Base-by-base conservation (phyloP, 64 coral and sea anemone genomes). In the Stichodactyla helianthus region DNA sequence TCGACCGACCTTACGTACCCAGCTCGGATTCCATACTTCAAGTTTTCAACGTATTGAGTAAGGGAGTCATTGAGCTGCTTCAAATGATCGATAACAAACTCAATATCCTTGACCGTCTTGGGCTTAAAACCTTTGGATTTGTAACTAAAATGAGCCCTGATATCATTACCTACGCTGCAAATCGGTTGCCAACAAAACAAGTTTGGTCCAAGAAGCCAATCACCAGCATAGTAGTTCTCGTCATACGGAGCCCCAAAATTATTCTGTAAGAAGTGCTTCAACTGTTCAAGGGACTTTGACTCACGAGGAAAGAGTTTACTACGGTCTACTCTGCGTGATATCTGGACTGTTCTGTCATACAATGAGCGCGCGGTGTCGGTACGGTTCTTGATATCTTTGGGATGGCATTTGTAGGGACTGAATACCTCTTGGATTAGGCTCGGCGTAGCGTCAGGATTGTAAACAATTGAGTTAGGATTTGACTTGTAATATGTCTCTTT, bases 191-290 rank as follows among this genome's bases (percentile, higher is more conserved):
- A 92, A 50, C 97, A 99, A 56, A 99, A 99, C 15, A 89, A 82
- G 44, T 92, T 99, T 0, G 97, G 97, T 2, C 97, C 97, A 51
- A 99, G 82, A 89, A 99, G 89, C 97, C 97, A 99, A 35, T 99
- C 97, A 4, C 97, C 97, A 51, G 97, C 97, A 51, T 93, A 99
- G 26, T 95, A 99, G 35, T 99, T 99, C 51, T 99, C 97, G 26
- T 94, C 97, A 70, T 95, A 99, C 0, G 97, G 97, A 13, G 93
- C 82, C 3, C 97, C 97, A 51, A 99, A 99, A 63, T 90, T 92
- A 27, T 88, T 99, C 28, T 99, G 93, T 5, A 99, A 50, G 59
- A 93, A 99, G 27, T 99, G 97, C 16, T 91, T 79, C 6, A 93
- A 79, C 77, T 99, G 97, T 26, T 85, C 62, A 13, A 95, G 82